Conservation (phyloP, 2,888 invertebrate genomes). For the Notocelia uddmanniana region DNA sequence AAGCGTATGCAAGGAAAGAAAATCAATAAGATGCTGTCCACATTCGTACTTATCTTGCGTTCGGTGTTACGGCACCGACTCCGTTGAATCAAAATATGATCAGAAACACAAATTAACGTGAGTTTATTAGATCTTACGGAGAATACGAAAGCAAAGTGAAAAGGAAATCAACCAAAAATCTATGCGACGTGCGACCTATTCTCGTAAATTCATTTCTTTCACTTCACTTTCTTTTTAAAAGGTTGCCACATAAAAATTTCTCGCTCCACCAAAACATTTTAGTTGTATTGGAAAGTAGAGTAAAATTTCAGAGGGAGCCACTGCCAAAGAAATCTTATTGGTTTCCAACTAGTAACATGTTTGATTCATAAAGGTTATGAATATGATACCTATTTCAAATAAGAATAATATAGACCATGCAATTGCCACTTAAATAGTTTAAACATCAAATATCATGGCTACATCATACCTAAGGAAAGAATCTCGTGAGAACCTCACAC, state of each 20-base stretch:
- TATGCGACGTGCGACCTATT: constrained; percentile 85
- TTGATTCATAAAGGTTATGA: neutral
- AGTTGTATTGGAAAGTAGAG: neutral
- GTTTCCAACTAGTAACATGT: constrained; percentile 17
- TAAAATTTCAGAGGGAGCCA: constrained; percentile 29
- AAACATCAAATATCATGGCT: no score
- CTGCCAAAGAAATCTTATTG: constrained; percentile 18
- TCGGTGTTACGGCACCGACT: constrained; percentile 71
- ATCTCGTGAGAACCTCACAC: neutral
- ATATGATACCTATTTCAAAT: neutral
- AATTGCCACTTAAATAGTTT: neutral
- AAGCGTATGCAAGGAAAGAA: constrained; percentile 86
- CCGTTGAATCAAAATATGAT: constrained; percentile 79
- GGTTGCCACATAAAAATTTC: constrained; percentile 68
- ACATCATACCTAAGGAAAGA: neutral
- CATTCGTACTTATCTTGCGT: constrained; percentile 81
- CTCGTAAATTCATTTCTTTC: constrained; percentile 86
- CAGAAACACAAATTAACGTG: constrained; percentile 79
- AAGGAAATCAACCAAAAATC: constrained; percentile 86
- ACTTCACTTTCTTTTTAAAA: constrained; percentile 84
- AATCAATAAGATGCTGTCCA: constrained; percentile 86
- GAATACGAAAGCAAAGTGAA: constrained; percentile 84
- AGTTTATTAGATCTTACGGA: constrained; percentile 83
- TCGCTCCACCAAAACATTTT: constrained; percentile 22
- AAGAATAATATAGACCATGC: neutral